Base-by-base conservation (phyloP, 2,888 invertebrate species). In the Oeneis ivallda region DNA sequence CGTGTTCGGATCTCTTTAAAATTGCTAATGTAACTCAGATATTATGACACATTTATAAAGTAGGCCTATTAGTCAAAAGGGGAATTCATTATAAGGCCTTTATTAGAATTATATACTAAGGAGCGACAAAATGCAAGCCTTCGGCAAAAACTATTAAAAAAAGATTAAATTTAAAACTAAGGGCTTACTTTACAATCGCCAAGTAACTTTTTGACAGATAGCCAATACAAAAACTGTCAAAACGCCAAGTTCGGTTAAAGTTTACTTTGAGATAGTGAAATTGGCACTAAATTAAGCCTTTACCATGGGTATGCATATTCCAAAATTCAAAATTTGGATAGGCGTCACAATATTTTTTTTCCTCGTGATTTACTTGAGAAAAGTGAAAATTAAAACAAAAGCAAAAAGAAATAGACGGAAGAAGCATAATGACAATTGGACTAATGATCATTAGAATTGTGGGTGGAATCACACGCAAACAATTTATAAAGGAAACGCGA, bases 1-100 rank as follows among this genome's bases (percentile, higher is more conserved):
- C 37, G 45, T 45, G 39, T 37, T 60, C 49, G 60, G 39, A 60
- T 60, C 60, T 60, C 60, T 64, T 64, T 64, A 57, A 64, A 50
- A 64, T 64, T 64, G 64, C 58, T 17, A 58, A 50, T 58, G 49
- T 11, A 47, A 34, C 47, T 49, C 41, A 41, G 37, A 26, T 37
- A 49, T 60, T 37, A 49, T 60, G 60, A 50, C 49, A 60, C 37
- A 49, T 19, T 50, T 49, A 60, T 49, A 50, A 34, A 50, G 59
- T 34, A 17, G 59, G 17, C 17, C 37, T 60, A 60, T 60, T 47
- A 11, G 58, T 58, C 58, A 58, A 58, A 34, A 11, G 45, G 32
- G 32, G 10, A 47, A 58, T 56, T 56, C 11, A 45, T 43, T 57
- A 26, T 47, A 34, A 47, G 47, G 58, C 47, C 58, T 19, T 11